These are phyloP conservation scores for Brevipalpus yothersi DNA, from an alignment of 1,140 invertebrate genomes.

Conservation along the genomic window DNA sequence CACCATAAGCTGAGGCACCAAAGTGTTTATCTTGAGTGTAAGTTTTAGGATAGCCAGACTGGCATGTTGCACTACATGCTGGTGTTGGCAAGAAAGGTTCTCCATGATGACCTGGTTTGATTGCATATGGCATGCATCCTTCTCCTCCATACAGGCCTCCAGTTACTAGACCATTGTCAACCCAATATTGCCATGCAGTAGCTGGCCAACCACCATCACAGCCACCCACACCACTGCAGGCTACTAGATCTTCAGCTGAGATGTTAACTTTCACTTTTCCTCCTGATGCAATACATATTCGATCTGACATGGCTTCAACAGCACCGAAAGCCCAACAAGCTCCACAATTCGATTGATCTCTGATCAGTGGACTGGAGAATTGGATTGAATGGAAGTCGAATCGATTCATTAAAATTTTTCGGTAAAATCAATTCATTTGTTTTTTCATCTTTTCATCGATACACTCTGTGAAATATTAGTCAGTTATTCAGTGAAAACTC, in stretches of 20 bases:
- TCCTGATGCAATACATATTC: constrained; percentile 57
- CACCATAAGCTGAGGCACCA: constrained; percentile 21
- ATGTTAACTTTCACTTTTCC: constrained; percentile 44
- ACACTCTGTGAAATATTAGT: constrained; percentile 37
- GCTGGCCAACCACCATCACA: constrained; percentile 56
- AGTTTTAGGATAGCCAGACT: constrained; percentile 35
- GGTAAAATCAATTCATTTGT: constrained; percentile 21
- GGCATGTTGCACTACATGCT: constrained; percentile 25
- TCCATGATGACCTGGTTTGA: constrained; percentile 69
- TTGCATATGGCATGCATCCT: constrained; percentile 47
- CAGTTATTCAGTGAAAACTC: too few relatives aligned
- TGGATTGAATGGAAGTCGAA: constrained; percentile 40
- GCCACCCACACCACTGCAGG: constrained; percentile 58
- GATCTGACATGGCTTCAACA: constrained; percentile 83
- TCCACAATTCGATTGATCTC: constrained; percentile 43
- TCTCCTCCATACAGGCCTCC: constrained; percentile 46
- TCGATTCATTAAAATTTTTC: constrained; percentile 36
- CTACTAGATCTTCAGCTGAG: constrained; percentile 61
- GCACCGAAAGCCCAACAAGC: constrained; percentile 52
- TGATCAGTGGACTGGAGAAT: constrained; percentile 47
- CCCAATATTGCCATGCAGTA: constrained; percentile 66
- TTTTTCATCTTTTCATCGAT: too few relatives aligned
- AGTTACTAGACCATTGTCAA: constrained; percentile 45
- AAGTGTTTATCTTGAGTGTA: constrained; percentile 52
- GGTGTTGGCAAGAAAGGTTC: constrained; percentile 30